Conservation (phyloP, 2,888 invertebrate species). For the Asteroscopus sphinx region DNA sequence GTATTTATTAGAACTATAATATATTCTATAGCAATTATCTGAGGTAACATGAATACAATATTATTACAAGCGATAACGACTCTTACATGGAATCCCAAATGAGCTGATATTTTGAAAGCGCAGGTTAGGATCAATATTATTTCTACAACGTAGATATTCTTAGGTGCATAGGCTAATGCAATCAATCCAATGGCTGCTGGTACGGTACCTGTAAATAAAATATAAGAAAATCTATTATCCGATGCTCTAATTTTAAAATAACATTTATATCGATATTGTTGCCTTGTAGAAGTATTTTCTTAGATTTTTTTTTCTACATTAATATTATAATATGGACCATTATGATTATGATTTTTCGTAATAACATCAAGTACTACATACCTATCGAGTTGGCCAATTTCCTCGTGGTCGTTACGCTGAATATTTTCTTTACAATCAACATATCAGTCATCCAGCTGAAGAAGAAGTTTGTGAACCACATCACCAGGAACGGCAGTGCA, state of each 20-base stretch:
- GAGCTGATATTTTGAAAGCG: conserved; percentile 90
- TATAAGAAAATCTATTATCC: not conserved
- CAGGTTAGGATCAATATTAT: conserved; percentile 90
- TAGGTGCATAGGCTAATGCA: conserved; percentile 86
- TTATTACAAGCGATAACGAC: too few species aligned
- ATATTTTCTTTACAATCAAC: conserved; percentile 87
- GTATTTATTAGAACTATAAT: too few species aligned
- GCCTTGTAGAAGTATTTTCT: too few species aligned
- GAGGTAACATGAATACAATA: too few species aligned
- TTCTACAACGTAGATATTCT: conserved; percentile 87
- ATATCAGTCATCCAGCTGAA: conserved; percentile 92
- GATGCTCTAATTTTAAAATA: too few species aligned
- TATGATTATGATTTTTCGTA: too few species aligned
- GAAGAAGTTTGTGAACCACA: conserved; percentile 93
- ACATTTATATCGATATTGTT: too few species aligned
- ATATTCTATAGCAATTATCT: conserved; percentile 9
- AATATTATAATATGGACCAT: not conserved
- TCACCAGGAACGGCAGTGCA: conserved; percentile 93
- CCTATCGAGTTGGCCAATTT: conserved; percentile 90
- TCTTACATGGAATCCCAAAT: conserved; percentile 91
- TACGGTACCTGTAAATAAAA: conserved; percentile 86
- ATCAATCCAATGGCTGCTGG: conserved; percentile 90
- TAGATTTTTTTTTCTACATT: too few species aligned
- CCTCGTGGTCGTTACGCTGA: conserved; percentile 88
- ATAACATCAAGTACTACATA: too few species aligned